These are phyloP conservation scores for Dione juno DNA, from an alignment of 2,888 invertebrate species.

Conservation along the genomic window DNA sequence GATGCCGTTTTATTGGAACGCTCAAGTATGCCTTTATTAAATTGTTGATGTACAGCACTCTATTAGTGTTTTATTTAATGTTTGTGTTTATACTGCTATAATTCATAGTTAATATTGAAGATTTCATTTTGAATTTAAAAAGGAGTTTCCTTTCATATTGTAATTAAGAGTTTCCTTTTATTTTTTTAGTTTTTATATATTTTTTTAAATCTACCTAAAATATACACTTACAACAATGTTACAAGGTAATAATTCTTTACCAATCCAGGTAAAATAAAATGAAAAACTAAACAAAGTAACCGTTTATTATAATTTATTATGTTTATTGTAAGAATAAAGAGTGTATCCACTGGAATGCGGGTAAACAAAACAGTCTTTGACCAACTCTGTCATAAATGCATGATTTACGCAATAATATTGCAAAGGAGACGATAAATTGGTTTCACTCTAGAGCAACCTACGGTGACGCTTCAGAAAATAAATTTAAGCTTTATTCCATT, in stretches of 20 bases:
- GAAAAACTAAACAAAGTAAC: slow-evolving; percentile 45
- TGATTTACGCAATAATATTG: slow-evolving; percentile 81
- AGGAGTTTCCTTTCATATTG: not conserved
- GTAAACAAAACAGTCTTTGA: slow-evolving; percentile 71
- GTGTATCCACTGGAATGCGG: slow-evolving; percentile 62
- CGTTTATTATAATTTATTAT: slow-evolving; percentile 58
- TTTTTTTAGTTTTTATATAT: not conserved
- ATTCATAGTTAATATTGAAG: not conserved
- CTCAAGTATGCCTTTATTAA: slow-evolving; percentile 28
- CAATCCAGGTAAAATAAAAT: slow-evolving; percentile 49
- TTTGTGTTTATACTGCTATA: not conserved
- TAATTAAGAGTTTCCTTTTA: not conserved
- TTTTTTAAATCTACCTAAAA: not conserved
- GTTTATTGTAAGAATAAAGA: slow-evolving; percentile 67
- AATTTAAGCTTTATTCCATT: slow-evolving; percentile 53
- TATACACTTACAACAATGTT: slow-evolving; percentile 12
- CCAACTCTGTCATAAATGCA: slow-evolving; percentile 78
- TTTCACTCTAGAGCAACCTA: slow-evolving; percentile 66
- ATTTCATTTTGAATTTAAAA: not conserved
- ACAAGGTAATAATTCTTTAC: slow-evolving; percentile 31
- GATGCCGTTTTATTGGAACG: slow-evolving; percentile 31
- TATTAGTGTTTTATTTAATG: slow-evolving; percentile 4
- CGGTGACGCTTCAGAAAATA: slow-evolving; percentile 31
- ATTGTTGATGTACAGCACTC: slow-evolving; percentile 15
- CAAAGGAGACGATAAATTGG: slow-evolving; percentile 80